These are phyloP conservation scores for Pachymerium ferrugineum DNA, from an alignment of 2,888 invertebrate genomes.

Conservation along the genomic window DNA sequence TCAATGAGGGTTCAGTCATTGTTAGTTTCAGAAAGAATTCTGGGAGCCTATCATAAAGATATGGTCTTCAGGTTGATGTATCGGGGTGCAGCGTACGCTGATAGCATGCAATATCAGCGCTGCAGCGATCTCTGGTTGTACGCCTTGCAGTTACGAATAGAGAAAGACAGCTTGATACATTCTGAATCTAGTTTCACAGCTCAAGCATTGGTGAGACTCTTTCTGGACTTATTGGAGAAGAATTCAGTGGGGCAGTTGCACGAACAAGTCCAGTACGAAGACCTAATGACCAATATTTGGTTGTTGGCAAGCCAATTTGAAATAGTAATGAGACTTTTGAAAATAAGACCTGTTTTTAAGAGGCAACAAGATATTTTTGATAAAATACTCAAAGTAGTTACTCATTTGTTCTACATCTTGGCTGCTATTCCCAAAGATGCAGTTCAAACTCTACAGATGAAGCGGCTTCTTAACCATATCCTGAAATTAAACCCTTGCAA, in stretches of 20 bases:
- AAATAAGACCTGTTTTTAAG: conserved; percentile 63
- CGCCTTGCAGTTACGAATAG: conserved; percentile 71
- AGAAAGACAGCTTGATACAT: conserved; percentile 64
- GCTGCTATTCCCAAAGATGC: conserved; percentile 54
- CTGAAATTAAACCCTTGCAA: conserved; percentile 58
- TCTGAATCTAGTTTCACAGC: conserved; percentile 80
- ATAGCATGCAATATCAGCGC: conserved; percentile 61
- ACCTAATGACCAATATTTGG: conserved; percentile 64
- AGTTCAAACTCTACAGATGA: conserved; percentile 48
- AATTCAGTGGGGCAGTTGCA: conserved; percentile 42
- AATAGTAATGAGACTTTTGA: conserved; percentile 50
- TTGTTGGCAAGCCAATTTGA: conserved; percentile 61
- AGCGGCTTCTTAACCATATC: conserved; percentile 54
- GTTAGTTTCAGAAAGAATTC: conserved; percentile 77
- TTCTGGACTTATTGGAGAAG: conserved; percentile 56
- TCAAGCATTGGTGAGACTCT: conserved; percentile 75
- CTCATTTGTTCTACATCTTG: conserved; percentile 69
- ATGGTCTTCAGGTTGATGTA: conserved; percentile 66
- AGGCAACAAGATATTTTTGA: conserved; percentile 76
- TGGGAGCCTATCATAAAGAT: conserved; percentile 80
- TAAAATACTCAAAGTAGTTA: conserved; percentile 66
- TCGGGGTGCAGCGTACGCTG: conserved; percentile 56
- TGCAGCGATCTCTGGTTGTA: conserved; percentile 84
- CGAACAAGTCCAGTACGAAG: conserved; percentile 58
- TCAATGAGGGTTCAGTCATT: conserved; percentile 79